Conservation (phyloP, 2,888 invertebrate genomes). For the Hirtodrosophila histrioides region DNA sequence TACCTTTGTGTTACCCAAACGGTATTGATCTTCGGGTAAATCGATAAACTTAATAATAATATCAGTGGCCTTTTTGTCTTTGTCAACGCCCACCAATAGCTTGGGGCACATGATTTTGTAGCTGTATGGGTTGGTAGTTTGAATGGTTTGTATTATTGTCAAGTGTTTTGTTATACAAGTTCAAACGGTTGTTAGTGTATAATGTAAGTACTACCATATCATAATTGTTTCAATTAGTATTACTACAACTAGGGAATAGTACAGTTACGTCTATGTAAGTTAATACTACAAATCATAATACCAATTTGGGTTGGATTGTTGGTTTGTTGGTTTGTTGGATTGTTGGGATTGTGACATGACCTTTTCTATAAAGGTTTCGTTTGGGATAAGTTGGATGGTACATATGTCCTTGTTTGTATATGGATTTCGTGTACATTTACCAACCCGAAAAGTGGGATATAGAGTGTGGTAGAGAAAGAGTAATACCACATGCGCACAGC, state of each 20-base stretch:
- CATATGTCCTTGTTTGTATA: constrained; percentile 42
- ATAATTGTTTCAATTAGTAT: constrained; percentile 30
- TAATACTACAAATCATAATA: constrained; percentile 55
- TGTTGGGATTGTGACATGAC: constrained; percentile 6
- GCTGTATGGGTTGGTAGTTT: constrained; percentile 87
- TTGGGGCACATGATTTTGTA: constrained; percentile 99
- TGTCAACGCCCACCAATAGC: constrained; percentile 86
- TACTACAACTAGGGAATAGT: constrained; percentile 40
- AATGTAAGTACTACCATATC: constrained; percentile 41
- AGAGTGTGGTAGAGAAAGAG: constrained; percentile 29
- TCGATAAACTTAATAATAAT: constrained; percentile 92
- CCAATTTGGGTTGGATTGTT: constrained; percentile 34
- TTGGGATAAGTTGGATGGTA: constrained; percentile 22
- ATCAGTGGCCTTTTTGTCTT: constrained; percentile 89
- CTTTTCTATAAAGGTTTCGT: constrained; percentile 56
- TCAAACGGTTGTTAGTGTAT: constrained; percentile 43
- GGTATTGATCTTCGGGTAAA: constrained; percentile 96
- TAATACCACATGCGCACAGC: constrained; percentile 53
- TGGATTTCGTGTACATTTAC: constrained; percentile 37
- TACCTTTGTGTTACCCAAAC: constrained; percentile 98
- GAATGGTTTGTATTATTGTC: constrained; percentile 53
- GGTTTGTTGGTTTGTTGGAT: background rate
- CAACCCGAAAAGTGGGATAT: constrained; percentile 15
- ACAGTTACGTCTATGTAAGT: constrained; percentile 55
- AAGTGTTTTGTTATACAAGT: constrained; percentile 35